These are phyloP conservation scores for Tetragonisca angustula DNA, from an alignment of 2,888 invertebrate species.

Conservation along the genomic window DNA sequence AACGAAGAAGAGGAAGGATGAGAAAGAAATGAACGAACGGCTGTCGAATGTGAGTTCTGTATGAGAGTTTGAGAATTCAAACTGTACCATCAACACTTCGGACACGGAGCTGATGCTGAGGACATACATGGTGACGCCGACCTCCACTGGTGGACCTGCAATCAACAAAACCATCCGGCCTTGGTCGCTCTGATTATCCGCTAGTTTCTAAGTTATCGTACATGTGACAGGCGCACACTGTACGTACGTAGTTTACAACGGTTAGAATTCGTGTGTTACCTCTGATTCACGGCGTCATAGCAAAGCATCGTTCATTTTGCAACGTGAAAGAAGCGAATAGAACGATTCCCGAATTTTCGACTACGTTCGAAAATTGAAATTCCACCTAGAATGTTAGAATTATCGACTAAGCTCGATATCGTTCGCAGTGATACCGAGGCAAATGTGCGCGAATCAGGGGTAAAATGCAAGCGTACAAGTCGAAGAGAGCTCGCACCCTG, in stretches of 20 bases:
- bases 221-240: slow-evolving; percentile 46
- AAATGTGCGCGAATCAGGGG: slow-evolving; percentile 50
- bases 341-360: background rate
- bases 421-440: background rate
- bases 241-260: slow-evolving; percentile 43
- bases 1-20: slow-evolving; percentile 42
- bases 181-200: slow-evolving; percentile 78
- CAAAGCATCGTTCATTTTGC: too few relatives aligned
- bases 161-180: slow-evolving; percentile 84
- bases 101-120: slow-evolving; percentile 99
- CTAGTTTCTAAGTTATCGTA: slow-evolving; percentile 65
- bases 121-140: slow-evolving; percentile 99
- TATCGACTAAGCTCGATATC: background rate
- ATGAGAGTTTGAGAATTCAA: slow-evolving; percentile 76
- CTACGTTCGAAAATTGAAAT: background rate
- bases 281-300: slow-evolving; percentile 51
- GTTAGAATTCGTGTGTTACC: slow-evolving; percentile 54
- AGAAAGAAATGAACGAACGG: slow-evolving; percentile 66
- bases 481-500: slow-evolving; percentile 81
- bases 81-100: slow-evolving; percentile 98
- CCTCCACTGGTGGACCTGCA: slow-evolving; percentile 98
- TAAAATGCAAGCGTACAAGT: slow-evolving; percentile 68
- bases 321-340: background rate
- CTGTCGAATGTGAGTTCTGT: slow-evolving; percentile 79
- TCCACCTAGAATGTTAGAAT: background rate